These are phyloP conservation scores for Trididemnum miniatum DNA, from an alignment of 23 tunicate genomes.

Conservation along the genomic window DNA sequence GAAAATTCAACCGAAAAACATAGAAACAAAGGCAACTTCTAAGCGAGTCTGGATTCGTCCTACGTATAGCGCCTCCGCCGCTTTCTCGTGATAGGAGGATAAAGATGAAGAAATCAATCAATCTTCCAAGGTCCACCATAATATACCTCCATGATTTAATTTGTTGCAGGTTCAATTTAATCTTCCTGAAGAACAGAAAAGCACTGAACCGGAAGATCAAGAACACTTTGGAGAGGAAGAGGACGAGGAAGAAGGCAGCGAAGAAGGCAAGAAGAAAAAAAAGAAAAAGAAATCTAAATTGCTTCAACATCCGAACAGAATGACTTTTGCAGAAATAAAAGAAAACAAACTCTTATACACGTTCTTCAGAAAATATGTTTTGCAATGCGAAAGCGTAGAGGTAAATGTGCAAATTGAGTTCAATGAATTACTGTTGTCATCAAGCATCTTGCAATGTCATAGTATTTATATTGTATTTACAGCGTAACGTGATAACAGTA, in stretches of 20 bases:
- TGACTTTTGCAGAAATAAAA: slow-evolving; percentile 70
- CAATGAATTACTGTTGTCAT: no score
- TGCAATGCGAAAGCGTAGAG: slow-evolving; percentile 91
- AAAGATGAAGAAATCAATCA: no score
- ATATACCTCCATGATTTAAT: no score
- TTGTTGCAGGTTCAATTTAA: slow-evolving; percentile 70
- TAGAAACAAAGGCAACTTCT: no score
- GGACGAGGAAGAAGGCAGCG: slow-evolving; percentile 39
- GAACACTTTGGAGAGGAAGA: slow-evolving; percentile 38
- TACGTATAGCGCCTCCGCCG: no score
- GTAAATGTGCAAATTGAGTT: slow-evolving; percentile 22
- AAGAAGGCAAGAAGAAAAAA: slow-evolving; percentile 39
- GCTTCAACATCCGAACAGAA: slow-evolving; percentile 66
- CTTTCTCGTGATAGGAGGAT: no score
- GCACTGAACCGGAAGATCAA: slow-evolving; percentile 16
- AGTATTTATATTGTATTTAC: no score
- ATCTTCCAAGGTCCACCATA: no score
- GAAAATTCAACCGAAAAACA: no score
- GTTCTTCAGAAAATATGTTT: slow-evolving; percentile 69
- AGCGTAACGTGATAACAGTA: no score
- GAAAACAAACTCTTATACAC: slow-evolving; percentile 63
- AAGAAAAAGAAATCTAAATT: slow-evolving; percentile 68
- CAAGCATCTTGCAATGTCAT: no score
- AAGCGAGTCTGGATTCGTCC: no score
- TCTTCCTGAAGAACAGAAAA: slow-evolving; percentile 55